phyloP scores from a whole-genome alignment of 2,113 vertebrate genomes.

The Tychaedon coryphoeus region DNA sequence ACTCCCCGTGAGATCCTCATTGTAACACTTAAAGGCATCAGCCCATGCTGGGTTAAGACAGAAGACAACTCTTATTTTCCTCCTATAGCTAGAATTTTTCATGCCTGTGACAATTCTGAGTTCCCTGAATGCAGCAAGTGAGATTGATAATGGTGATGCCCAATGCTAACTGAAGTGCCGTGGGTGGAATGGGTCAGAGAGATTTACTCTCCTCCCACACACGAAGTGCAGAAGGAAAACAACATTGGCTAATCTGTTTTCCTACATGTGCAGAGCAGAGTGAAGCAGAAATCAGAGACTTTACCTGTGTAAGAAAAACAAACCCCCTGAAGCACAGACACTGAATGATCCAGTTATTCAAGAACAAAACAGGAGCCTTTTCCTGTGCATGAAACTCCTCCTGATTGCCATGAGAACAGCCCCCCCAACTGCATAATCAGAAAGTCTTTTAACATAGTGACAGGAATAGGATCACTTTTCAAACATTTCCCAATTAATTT shows the following conservation, averaged over 20 bases:
- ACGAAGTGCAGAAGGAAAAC: not conserved
- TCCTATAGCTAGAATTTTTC: not conserved
- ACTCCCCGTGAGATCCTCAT: not conserved
- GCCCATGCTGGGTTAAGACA: not conserved
- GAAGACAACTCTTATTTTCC: not conserved
- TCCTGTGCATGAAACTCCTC: not conserved
- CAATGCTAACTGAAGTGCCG: not conserved
- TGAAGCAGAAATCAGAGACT: not conserved
- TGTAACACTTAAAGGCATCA: not conserved
- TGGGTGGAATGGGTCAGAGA: slow-evolving; percentile 30
- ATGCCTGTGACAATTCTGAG: not conserved
- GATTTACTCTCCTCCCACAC: slow-evolving; percentile 44
- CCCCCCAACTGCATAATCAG: not conserved
- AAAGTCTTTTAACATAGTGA: not conserved
- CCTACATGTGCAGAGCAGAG: not conserved
- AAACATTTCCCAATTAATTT: not conserved
- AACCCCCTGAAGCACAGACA: not conserved
- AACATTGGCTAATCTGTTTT: not conserved
- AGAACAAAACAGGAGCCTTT: not conserved
- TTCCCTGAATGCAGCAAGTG: not conserved
- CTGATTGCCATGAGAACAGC: not conserved
- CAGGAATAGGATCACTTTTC: not conserved
- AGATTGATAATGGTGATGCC: not conserved
- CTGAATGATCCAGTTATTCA: not conserved
- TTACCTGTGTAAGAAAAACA: not conserved